phyloP scores from a whole-genome alignment of 2,113 vertebrate species.

The Onychorhynchus coronatus region DNA sequence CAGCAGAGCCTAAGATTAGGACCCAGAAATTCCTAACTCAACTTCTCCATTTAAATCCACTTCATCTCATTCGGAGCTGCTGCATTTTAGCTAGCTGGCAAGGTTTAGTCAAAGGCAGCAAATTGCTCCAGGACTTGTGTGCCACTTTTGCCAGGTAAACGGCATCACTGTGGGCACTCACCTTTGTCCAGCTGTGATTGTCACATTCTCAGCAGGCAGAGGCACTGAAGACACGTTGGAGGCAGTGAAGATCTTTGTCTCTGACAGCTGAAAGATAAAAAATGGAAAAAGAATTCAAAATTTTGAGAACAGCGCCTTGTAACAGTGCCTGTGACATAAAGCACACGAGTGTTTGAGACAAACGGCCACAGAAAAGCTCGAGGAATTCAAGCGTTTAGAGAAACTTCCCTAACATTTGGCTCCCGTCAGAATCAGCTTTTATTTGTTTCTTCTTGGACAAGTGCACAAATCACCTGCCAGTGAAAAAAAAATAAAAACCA shows the following conservation, averaged over 20 bases:
- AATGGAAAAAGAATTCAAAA: background rate
- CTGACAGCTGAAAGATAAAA: slow-evolving; percentile 83
- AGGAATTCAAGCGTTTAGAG: background rate
- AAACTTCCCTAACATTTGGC: background rate
- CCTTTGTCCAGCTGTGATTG: slow-evolving; percentile 98
- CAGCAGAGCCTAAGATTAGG: background rate
- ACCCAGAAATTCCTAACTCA: background rate
- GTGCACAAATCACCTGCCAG: background rate
- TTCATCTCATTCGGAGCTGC: background rate
- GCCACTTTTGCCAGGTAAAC: background rate
- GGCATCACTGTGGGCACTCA: slow-evolving; percentile 18
- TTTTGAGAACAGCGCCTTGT: background rate
- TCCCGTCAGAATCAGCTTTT: background rate
- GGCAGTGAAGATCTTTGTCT: slow-evolving; percentile 98
- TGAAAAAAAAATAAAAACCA: accelerated
- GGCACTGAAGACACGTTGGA: slow-evolving; percentile 92
- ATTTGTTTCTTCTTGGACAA: background rate
- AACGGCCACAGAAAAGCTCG: background rate
- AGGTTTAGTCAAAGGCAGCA: background rate
- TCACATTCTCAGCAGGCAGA: slow-evolving; percentile 91
- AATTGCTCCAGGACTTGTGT: background rate
- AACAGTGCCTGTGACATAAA: background rate
- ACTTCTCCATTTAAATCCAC: background rate
- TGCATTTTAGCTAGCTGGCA: background rate
- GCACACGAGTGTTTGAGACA: background rate